Evolutionary conservation across 2,797 vertebrate species (phyloP).

Genomic region (Sebastes iracundus): DNA sequence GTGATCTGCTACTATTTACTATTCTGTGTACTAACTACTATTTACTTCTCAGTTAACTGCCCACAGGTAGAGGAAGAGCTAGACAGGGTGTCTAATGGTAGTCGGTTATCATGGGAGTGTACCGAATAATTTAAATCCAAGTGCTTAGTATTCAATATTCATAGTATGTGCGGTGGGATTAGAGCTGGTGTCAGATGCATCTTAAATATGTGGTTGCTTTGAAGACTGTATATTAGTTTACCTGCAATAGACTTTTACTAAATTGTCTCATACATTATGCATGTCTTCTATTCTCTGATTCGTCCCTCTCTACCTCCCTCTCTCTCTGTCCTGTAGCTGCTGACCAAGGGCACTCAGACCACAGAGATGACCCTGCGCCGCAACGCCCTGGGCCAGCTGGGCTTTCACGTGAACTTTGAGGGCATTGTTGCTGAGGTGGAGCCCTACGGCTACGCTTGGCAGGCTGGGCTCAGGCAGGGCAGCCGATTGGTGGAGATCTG

Average conservation of each 20-base stretch:
- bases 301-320: background rate
- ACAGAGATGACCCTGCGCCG: slow-evolving; percentile 97
- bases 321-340: slow-evolving; percentile 76
- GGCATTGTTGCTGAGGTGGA: slow-evolving; percentile 97
- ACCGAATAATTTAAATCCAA: background rate
- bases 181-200: background rate
- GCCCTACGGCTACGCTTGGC: slow-evolving; percentile 97
- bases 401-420: slow-evolving; percentile 98
- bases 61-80: background rate
- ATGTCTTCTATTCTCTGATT: background rate
- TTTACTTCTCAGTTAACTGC: slow-evolving; percentile 21
- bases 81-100: background rate
- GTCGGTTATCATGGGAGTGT: background rate
- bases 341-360: slow-evolving; percentile 96
- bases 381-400: slow-evolving; percentile 95
- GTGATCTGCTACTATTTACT: background rate
- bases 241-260: background rate
- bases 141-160: background rate
- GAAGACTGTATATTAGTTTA: background rate
- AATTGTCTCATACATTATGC: background rate
- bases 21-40: background rate
- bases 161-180: background rate
- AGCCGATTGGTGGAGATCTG: slow-evolving; percentile 97
- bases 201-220: background rate
- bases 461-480: slow-evolving; percentile 94